Base-by-base conservation (phyloP, 2,113 vertebrate genomes). In the Pelobates fuscus region DNA sequence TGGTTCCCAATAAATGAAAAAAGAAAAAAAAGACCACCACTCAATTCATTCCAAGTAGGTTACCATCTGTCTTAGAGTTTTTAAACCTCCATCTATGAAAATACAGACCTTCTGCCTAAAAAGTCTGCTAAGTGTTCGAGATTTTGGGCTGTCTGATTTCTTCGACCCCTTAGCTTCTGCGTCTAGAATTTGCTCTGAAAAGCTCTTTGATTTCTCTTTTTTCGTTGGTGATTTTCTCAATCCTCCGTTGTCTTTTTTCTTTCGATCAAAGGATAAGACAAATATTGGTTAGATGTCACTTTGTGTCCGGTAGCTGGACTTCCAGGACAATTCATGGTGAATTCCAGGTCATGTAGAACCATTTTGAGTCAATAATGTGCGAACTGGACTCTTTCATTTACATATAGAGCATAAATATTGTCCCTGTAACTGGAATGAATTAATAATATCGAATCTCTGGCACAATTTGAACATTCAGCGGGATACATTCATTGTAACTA, bases 21-120 rank as follows among this genome's bases (percentile, higher is more conserved):
- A n/a, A n/a, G n/a, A n/a, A n/a, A n/a, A n/a, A n/a, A n/a, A n/a
- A n/a, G n/a, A n/a, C n/a, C n/a, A n/a, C n/a, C 58, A 10, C 18
- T 21, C 18, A 21, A 5, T 8, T 10, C 24, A 26, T 15, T 26
- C 23, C 7, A 21, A 2, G n/a, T n/a, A n/a, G n/a, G 10, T 23
- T 24, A 62, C 84, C 75, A 49, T 63, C 71, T 70, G 79, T 44
- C 80, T 80, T 90, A 86, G 87, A 81, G 81, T 82, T 85, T 89
- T 61, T 78, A n/a, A n/a, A 59, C 10, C n/a, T 8, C 7, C n/a
- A 61, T 0, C 6, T 15, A 14, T n/a, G 23, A n/a, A 46, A 74
- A 78, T 88, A 92, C 91, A 86, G 71, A 99, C 97, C 95, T 99
- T 97, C 77, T 90, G 81, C 78, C 90, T 93, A 86, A 99, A 98